These are phyloP conservation scores for Microcebus lehilahytsara DNA, from an alignment of 2,113 vertebrate genomes.

Conservation along the genomic window DNA sequence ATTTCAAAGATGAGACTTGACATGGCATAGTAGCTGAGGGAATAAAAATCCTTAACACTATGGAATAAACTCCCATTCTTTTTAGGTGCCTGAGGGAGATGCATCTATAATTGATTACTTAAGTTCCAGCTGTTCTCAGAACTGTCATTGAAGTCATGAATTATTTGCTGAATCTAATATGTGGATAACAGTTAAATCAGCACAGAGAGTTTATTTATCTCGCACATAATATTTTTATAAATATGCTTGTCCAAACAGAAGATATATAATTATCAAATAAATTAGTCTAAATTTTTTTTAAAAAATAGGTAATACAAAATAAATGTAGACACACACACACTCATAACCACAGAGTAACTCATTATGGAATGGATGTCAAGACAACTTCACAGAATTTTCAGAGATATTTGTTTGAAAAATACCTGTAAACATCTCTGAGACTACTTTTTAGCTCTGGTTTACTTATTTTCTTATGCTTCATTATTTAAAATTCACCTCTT, in stretches of 20 bases:
- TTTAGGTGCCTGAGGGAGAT: constrained; percentile 33
- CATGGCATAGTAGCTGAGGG: not conserved
- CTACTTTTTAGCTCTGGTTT: not conserved
- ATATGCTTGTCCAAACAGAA: not conserved
- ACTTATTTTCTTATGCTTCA: not conserved
- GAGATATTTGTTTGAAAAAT: not conserved
- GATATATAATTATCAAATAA: constrained; percentile 8
- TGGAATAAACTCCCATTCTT: constrained; percentile 52
- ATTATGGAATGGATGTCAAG: not conserved
- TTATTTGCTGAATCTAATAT: constrained; percentile 69
- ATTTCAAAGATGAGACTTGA: constrained; percentile 64
- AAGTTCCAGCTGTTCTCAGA: constrained; percentile 55
- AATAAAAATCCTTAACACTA: constrained; percentile 36
- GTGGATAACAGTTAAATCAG: constrained; percentile 58
- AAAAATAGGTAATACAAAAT: not conserved
- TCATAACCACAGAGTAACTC: not conserved
- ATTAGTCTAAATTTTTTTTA: not conserved
- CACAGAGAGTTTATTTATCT: constrained; percentile 36
- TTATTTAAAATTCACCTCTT: not conserved
- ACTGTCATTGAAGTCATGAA: constrained; percentile 53
- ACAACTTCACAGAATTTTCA: not conserved
- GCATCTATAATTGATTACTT: constrained; percentile 67
- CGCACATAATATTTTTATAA: constrained; percentile 14
- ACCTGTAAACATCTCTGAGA: not conserved
- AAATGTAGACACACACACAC: not conserved